Base-by-base conservation (phyloP, 2,888 invertebrate genomes). In the Phaonia tiefii region DNA sequence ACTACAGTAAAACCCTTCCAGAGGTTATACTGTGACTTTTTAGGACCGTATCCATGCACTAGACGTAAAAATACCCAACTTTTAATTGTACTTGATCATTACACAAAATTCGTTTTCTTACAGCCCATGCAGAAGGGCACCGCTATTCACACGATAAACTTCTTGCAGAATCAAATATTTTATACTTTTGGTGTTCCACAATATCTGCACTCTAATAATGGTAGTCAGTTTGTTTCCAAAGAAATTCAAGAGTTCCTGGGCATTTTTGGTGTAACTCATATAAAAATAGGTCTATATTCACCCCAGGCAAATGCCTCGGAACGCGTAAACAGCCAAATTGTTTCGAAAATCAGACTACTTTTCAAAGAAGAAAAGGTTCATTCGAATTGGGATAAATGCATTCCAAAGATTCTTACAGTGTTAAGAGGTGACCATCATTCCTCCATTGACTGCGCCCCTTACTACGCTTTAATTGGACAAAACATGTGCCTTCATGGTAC, bases 271-370 rank as follows among this genome's bases (percentile, higher is more conserved):
- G 46, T 78, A 4, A 51, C n/a, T 7, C 81, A 78, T 22, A 49
- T 81, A 4, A 71, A 58, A 26, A 76, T 77, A 1, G 77, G 58
- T 8, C 63, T 60, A 2, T 74, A 74, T 17, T 51, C 63, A 1
- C 80, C 80, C 1, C 74, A 81, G 42, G 81, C 80, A 0, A 80
- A 80, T 31, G 74, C 76, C 11, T 70, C 70, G 1, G 80, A 81
- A 26, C 49, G 78, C n/a, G 81, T 51, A 4, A 78, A 81, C 58
- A 11, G 76, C n/a, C 58, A 72, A 5, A 60, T 72, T 2, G 10
- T 72, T 11, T 25, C 56, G 3, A 70, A 56, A 54, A 42, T 70
- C 8, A 39, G 70, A 56, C 5, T 42, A 15, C 42, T 70, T 31
- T 15, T 70, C 1, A 22, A 15, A 56, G 25, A 42, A 8, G n/a